A percentile compares a stretch with the other conserved stretches of the same genome.
These are phyloP conservation scores for Beris chalybata DNA, from an alignment of 2,888 invertebrate species.

Conservation along the genomic window DNA sequence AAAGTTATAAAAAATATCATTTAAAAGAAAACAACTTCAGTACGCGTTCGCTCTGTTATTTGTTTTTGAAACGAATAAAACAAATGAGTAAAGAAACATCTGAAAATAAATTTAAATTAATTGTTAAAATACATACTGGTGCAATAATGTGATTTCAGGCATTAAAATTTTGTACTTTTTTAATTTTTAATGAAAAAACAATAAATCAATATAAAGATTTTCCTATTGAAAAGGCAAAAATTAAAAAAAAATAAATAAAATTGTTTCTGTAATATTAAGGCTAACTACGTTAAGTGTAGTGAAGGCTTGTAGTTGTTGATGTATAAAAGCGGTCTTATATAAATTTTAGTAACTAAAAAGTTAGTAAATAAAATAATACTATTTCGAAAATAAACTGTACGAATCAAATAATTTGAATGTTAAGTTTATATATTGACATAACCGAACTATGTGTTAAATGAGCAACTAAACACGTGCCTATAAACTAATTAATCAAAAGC, in stretches of 20 bases:
- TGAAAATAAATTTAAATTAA: neutral
- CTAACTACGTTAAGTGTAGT: neutral
- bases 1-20: too few relatives aligned
- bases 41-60: too few relatives aligned
- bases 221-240: constrained; percentile 18
- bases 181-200: constrained; percentile 18
- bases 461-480: constrained; percentile 31
- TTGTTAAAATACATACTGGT: constrained; percentile 25
- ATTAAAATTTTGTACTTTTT: constrained; percentile 31
- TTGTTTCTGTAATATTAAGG: constrained; percentile 8
- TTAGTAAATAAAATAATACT: too few relatives aligned
- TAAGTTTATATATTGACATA: neutral
- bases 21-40: too few relatives aligned
- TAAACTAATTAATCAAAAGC: neutral
- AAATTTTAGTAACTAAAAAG: too few relatives aligned
- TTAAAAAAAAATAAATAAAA: constrained; percentile 2
- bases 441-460: constrained; percentile 27
- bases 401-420: too few relatives aligned
- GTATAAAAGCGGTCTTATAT: too few relatives aligned
- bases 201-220: constrained; percentile 20
- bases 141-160: constrained; percentile 32
- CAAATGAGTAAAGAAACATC: too few relatives aligned
- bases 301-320: constrained; percentile 21
- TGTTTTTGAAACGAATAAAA: too few relatives aligned
- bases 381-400: too few relatives aligned